Evolutionary conservation across 2,113 vertebrate species (phyloP), one percentile per base, ranked within the genome.

Genomic region (Hyaena hyaena): DNA sequence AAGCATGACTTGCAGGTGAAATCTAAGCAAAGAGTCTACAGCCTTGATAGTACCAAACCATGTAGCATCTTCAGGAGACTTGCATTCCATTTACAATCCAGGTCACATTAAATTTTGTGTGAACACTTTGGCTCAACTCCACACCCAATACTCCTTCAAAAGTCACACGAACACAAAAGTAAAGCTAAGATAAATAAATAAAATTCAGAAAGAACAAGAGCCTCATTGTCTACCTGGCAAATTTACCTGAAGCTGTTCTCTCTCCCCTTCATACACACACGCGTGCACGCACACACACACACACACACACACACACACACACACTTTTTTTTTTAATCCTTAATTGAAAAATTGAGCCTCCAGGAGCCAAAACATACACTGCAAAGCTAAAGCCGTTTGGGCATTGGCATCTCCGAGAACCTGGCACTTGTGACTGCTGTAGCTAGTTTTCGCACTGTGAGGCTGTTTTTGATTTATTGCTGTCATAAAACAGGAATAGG

Each of bases 281-380:
- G 39, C 39, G 39, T 3, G 39, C 39, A 39, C 39, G 39, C 39
- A 58, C 26, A 66, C 24, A 73, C 63, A 61, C 69, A 58, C n/a
- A 43, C 53, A 61, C n/a, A 69, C 71, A 79, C 61, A 68, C n/a
- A 63, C 61, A 66, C 19, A 79, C 43, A 43, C 5, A 19, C 5
- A 55, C 5, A 2, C 19, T 19, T 55, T 71, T 61, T 98, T 76
- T 96, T 97, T 92, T 90, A 93, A 97, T 98, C 96, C 97, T 98
- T 99, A 99, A 98, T 98, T 99, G 98, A 99, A 99, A 99, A 98
- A 98, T 98, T 98, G 96, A 98, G 96, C 88, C 83, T 90, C 79
- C 85, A 92, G 97, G 94, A 94, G 99, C 98, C 99, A 99, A 99
- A 98, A 96, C 97, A 98, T 97, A 98, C 98, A 98, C 88, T 94